Percentiles rank a stretch among this genome's conserved stretches.
phyloP scores from a whole-genome alignment of 2,797 vertebrate species.

The Amazona finschi region DNA sequence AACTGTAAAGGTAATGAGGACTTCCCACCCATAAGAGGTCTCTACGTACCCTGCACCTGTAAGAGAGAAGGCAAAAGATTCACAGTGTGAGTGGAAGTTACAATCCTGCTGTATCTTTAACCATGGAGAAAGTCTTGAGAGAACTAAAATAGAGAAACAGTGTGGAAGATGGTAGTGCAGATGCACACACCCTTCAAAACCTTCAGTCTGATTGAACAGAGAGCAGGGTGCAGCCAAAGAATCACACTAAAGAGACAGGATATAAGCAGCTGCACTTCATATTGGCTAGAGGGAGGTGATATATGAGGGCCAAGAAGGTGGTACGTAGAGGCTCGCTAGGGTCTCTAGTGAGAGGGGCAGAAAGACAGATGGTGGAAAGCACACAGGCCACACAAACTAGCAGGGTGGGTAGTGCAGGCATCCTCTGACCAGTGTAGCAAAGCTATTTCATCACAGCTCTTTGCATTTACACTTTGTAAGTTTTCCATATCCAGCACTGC shows the following conservation, averaged over 20 bases:
- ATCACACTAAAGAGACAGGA: neutral
- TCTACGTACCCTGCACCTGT: conserved; percentile 58
- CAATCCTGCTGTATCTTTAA: neutral
- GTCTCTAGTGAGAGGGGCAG: neutral
- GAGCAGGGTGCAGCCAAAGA: neutral
- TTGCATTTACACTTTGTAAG: neutral
- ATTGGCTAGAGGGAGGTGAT: neutral
- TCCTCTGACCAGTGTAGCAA: neutral
- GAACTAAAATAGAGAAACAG: neutral
- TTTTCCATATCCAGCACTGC: neutral
- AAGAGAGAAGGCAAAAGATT: neutral
- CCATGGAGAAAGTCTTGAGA: neutral
- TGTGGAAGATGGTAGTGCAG: neutral
- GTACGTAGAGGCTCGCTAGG: neutral
- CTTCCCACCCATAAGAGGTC: neutral
- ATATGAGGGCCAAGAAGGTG: neutral
- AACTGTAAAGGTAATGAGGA: neutral
- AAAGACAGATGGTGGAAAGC: neutral
- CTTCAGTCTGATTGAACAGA: neutral
- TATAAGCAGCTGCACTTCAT: neutral
- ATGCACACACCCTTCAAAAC: neutral
- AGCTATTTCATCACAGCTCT: neutral
- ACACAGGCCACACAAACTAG: neutral
- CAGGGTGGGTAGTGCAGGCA: neutral
- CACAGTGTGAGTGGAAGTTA: neutral